These are phyloP conservation scores for Gortyna flavago DNA, from an alignment of 2,888 invertebrate genomes.

Conservation along the genomic window DNA sequence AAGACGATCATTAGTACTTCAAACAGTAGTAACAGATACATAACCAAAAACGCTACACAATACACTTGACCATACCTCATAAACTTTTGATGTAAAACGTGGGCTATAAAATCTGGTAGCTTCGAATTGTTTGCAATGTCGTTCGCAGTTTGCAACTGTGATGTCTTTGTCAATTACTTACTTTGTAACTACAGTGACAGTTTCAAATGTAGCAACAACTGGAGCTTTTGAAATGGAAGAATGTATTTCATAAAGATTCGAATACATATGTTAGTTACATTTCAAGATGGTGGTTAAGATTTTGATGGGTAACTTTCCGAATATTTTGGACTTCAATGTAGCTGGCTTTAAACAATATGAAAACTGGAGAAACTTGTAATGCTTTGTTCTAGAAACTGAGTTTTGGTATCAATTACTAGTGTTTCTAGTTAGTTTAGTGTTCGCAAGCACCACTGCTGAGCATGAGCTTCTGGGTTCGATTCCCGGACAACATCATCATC, in stretches of 20 bases:
- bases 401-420: too few species aligned
- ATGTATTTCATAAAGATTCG: conserved; percentile 4
- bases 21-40: conserved; percentile 21
- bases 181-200: conserved; percentile 47
- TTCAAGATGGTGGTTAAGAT: not conserved
- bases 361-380: not conserved
- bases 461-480: too few species aligned
- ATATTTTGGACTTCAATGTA: not conserved
- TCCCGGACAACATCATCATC: too few species aligned
- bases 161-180: conserved; percentile 59
- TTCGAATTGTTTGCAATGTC: conserved; percentile 60
- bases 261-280: conserved; percentile 4
- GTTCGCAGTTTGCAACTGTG: conserved; percentile 59
- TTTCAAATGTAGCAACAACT: conserved; percentile 20
- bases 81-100: conserved; percentile 69
- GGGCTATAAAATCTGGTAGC: conserved; percentile 67
- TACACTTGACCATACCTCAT: conserved; percentile 67
- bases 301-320: not conserved
- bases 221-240: conserved; percentile 8
- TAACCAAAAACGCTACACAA: conserved; percentile 63
- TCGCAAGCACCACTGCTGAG: too few species aligned
- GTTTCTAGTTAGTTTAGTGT: too few species aligned
- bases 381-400: too few species aligned
- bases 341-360: not conserved
- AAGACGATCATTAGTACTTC: conserved; percentile 27